Conservation (phyloP, 1,140 invertebrate species). For the Andricus grossulariae region DNA sequence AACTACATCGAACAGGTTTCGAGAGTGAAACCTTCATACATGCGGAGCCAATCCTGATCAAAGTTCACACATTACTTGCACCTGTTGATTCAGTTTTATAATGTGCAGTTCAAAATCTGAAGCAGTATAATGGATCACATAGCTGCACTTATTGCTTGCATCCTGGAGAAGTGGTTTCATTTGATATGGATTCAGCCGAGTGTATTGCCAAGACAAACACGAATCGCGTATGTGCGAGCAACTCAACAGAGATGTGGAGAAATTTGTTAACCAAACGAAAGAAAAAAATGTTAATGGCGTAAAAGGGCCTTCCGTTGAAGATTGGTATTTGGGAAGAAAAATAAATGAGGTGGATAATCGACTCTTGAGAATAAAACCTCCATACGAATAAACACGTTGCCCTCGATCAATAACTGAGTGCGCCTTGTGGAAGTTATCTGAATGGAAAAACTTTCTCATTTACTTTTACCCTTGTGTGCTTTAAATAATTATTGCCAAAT, state of each 20-base stretch:
- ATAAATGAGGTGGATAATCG: no score
- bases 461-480: constrained; percentile 37
- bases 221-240: not conserved
- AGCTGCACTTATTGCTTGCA: constrained; percentile 41
- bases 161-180: not conserved
- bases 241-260: not conserved
- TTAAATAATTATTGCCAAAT: not conserved
- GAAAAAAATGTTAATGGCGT: constrained; percentile 13
- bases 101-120: constrained; percentile 39
- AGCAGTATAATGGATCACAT: constrained; percentile 38
- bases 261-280: not conserved
- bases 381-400: constrained; percentile 42
- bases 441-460: constrained; percentile 42
- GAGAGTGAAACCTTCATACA: not conserved
- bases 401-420: constrained; percentile 43
- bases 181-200: constrained; percentile 12
- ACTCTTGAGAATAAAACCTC: constrained; percentile 40
- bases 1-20: constrained; percentile 27
- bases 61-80: constrained; percentile 32
- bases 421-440: constrained; percentile 50
- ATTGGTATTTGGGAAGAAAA: no score
- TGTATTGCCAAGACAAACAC: not conserved
- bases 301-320: constrained; percentile 33
- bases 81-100: constrained; percentile 41
- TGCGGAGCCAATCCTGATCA: not conserved